A percentile compares a stretch with the other conserved stretches of the same genome.
These are phyloP conservation scores for Dromiciops gliroides DNA, from an alignment of 2,113 vertebrate genomes.

Conservation along the genomic window DNA sequence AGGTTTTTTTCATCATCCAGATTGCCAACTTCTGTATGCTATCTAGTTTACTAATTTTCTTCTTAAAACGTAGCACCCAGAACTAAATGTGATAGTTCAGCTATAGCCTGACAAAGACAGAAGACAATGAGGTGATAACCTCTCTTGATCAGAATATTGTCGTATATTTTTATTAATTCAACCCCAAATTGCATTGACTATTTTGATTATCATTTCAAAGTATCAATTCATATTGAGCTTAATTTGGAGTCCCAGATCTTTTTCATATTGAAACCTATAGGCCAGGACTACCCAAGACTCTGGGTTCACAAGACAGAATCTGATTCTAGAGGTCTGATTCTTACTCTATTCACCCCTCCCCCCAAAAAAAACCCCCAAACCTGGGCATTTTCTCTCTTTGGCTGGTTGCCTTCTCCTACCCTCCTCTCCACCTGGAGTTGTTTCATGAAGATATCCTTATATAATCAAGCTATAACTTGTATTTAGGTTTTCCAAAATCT, in stretches of 20 bases:
- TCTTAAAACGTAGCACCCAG: background rate
- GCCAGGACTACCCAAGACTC: background rate
- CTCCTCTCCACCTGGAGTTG: background rate
- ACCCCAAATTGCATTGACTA: background rate
- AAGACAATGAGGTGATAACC: background rate
- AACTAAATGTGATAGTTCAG: background rate
- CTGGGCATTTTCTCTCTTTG: background rate
- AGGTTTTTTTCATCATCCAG: background rate
- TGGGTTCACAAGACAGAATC: no score
- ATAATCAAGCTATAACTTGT: background rate
- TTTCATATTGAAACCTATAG: background rate
- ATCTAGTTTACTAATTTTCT: background rate
- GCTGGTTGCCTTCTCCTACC: no score
- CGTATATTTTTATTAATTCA: background rate
- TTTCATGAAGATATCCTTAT: background rate
- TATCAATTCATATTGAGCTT: background rate
- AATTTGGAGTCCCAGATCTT: background rate
- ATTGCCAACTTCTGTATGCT: background rate
- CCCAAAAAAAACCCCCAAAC: background rate
- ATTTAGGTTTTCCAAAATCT: background rate
- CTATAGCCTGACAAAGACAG: no score
- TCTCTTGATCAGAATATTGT: background rate
- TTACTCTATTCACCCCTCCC: background rate
- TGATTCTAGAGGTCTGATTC: background rate
- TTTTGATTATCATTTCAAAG: background rate